Conservation (phyloP, 2,113 vertebrate genomes). For the Sakesphorus luctuosus region DNA sequence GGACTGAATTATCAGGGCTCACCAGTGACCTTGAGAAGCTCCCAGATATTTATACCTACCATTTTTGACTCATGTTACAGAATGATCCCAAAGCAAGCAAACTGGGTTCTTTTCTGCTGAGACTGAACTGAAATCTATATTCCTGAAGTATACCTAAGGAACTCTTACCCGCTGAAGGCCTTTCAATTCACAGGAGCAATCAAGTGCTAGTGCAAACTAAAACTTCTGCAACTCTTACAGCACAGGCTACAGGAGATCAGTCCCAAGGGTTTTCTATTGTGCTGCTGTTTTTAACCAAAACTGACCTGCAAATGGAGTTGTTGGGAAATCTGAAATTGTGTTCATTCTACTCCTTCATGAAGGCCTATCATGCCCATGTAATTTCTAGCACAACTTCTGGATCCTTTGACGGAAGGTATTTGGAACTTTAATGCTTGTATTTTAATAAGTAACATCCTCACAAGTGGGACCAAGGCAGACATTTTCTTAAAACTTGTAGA, state of each 20-base stretch:
- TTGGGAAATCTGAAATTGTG: not conserved
- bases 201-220: not conserved
- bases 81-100: not conserved
- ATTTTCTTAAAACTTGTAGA: not conserved
- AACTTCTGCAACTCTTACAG: not conserved
- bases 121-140: not conserved
- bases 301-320: not conserved
- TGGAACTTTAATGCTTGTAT: not conserved
- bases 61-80: not conserved
- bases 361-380: not conserved
- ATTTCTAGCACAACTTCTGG: not conserved
- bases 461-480: not conserved
- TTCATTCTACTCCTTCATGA: not conserved
- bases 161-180: not conserved
- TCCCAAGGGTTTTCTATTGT: not conserved
- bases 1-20: not conserved
- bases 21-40: not conserved
- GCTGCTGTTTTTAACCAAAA: not conserved
- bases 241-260: not conserved
- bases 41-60: not conserved
- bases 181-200: not conserved
- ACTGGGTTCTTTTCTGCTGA: not conserved
- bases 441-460: not conserved
- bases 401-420: not conserved
- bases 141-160: not conserved